phyloP scores from a whole-genome alignment of 1,140 invertebrate species.

The Drosophila rufa region DNA sequence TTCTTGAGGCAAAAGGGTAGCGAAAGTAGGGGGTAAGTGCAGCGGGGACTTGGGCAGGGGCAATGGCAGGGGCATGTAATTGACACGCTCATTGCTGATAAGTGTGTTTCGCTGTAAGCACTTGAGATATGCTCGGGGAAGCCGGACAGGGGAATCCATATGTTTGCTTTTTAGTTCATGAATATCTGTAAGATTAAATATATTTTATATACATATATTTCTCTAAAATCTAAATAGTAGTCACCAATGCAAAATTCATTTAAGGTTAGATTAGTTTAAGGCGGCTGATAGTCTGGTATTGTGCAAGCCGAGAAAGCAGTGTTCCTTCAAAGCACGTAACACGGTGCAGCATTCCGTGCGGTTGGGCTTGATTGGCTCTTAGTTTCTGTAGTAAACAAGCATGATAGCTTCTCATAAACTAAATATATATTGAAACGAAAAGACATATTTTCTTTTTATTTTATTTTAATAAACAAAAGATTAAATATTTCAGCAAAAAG shows the following conservation, averaged over 20 bases:
- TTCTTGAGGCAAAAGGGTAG: constrained; percentile 13
- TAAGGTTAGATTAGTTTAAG: neutral
- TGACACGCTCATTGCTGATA: constrained; percentile 77
- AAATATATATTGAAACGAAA: no score
- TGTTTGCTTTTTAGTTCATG: neutral
- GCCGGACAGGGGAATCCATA: constrained; percentile 15
- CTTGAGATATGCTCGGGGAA: constrained; percentile 46
- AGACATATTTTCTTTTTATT: no score
- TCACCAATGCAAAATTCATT: neutral
- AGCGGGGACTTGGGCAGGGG: neutral
- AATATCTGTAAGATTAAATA: neutral
- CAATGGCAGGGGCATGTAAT: constrained; percentile 48
- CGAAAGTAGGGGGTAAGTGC: constrained; percentile 11
- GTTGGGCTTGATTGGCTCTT: no score
- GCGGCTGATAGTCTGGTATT: neutral
- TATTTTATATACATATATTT: neutral
- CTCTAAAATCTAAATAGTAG: neutral
- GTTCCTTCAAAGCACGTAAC: no score
- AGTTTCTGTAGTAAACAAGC: no score
- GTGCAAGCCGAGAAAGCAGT: no score
- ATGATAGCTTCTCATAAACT: no score
- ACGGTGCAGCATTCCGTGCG: no score
- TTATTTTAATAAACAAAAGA: neutral
- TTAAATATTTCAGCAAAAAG: neutral
- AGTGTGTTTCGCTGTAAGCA: constrained; percentile 79